Conservation (phyloP, 2,888 invertebrate species). For the Trichopria drosophilae region DNA sequence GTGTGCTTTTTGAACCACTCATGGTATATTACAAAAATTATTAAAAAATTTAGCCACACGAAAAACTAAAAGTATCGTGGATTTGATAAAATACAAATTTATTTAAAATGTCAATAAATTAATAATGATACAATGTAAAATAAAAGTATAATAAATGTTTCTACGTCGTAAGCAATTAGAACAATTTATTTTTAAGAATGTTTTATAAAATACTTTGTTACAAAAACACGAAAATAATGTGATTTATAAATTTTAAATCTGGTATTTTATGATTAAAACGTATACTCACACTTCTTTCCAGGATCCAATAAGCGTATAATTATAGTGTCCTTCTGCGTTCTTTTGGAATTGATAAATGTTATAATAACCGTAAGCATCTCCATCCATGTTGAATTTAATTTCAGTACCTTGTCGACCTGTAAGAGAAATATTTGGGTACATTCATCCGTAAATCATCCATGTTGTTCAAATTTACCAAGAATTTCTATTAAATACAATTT, state of each 20-base stretch:
- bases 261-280: not conserved
- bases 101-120: not conserved
- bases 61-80: too few relatives aligned
- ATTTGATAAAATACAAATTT: not conserved
- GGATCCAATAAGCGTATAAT: constrained; percentile 64
- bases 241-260: constrained; percentile 5
- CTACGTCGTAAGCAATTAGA: not conserved
- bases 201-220: too few relatives aligned
- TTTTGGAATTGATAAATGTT: constrained; percentile 71
- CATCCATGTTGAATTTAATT: constrained; percentile 67
- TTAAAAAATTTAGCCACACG: too few relatives aligned
- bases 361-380: constrained; percentile 71
- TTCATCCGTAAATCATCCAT: too few relatives aligned
- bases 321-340: constrained; percentile 60
- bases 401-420: constrained; percentile 61
- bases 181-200: too few relatives aligned
- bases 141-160: constrained; percentile 4
- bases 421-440: constrained; percentile 21
- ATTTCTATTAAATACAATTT: too few relatives aligned
- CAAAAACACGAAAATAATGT: constrained; percentile 3
- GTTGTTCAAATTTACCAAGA: too few relatives aligned
- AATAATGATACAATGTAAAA: not conserved
- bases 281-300: constrained; percentile 64
- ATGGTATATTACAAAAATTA: too few relatives aligned
- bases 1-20: too few relatives aligned